phyloP scores from a whole-genome alignment of 2,888 invertebrate genomes.

The Drosophila pegasa region DNA sequence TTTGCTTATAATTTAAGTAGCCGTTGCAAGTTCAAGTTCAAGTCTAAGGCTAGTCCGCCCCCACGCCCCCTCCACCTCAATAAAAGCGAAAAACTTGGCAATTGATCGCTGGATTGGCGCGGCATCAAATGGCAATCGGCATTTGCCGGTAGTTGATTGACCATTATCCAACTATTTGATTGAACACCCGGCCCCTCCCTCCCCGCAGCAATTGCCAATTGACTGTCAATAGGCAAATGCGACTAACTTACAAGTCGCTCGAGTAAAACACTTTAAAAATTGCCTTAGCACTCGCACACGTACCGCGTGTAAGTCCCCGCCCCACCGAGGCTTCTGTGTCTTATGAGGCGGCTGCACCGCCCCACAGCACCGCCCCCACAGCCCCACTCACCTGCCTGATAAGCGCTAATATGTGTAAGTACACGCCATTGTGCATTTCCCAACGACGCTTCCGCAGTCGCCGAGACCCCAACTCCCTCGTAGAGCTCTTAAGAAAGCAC shows the following conservation, averaged over 20 bases:
- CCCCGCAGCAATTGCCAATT: constrained; percentile 54
- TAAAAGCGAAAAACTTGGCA: constrained; percentile 38
- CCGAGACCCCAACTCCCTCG: constrained; percentile 14
- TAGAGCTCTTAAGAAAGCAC: constrained; percentile 16
- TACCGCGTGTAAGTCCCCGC: constrained; percentile 44
- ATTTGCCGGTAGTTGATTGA: constrained; percentile 56
- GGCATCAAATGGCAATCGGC: constrained; percentile 27
- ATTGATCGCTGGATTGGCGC: constrained; percentile 41
- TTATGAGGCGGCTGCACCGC: not conserved
- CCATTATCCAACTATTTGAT: constrained; percentile 67
- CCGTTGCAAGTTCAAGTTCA: constrained; percentile 55
- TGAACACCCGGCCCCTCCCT: constrained; percentile 27
- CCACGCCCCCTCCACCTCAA: not conserved
- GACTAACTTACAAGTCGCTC: constrained; percentile 50
- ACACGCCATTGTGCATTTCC: constrained; percentile 44
- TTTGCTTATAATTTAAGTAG: constrained; percentile 34
- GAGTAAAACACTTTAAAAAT: constrained; percentile 47
- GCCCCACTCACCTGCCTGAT: constrained; percentile 20
- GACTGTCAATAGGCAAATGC: constrained; percentile 59
- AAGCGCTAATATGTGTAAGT: constrained; percentile 30
- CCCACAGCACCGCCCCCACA: not conserved
- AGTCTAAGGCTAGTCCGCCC: constrained; percentile 58
- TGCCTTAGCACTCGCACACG: constrained; percentile 33
- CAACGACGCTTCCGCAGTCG: constrained; percentile 33
- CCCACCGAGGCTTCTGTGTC: constrained; percentile 7